phyloP scores from a whole-genome alignment of 2,797 vertebrate species.

The Tragelaphus oryx region DNA sequence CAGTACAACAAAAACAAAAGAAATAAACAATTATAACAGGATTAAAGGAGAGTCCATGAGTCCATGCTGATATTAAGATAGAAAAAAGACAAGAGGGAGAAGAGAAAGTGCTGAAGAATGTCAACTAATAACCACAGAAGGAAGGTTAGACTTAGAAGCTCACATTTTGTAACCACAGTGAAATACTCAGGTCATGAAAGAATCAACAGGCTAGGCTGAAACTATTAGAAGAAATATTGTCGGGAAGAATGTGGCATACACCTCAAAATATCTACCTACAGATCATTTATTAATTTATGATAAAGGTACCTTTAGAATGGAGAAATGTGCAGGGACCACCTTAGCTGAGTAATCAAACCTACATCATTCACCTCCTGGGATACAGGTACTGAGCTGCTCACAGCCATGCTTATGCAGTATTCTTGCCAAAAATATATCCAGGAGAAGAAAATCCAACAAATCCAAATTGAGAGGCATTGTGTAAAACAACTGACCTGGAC shows the following conservation, averaged over 20 bases:
- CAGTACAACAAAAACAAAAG: not conserved
- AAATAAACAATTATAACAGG: not conserved
- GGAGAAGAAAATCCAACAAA: not conserved
- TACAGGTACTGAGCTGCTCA: rapidly evolving
- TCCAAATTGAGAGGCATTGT: not conserved
- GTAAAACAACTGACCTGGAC: not conserved
- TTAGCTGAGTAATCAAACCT: not conserved
- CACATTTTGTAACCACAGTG: not conserved
- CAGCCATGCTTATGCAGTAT: not conserved
- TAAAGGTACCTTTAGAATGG: not conserved
- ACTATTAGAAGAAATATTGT: not conserved
- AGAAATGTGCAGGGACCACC: not conserved
- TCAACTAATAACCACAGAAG: not conserved
- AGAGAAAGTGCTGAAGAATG: not conserved
- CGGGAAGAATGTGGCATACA: not conserved
- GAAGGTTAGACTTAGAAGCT: not conserved
- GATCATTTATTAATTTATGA: not conserved
- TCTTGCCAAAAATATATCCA: not conserved
- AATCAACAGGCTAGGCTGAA: not conserved
- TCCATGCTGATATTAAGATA: not conserved
- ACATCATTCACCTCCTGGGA: not conserved
- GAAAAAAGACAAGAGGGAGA: not conserved
- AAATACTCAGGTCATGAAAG: not conserved
- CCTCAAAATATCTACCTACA: not conserved
- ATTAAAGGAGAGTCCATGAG: not conserved